Evolutionary conservation across 2,888 invertebrate genomes (phyloP).

Genomic region (Tenthredo livida): DNA sequence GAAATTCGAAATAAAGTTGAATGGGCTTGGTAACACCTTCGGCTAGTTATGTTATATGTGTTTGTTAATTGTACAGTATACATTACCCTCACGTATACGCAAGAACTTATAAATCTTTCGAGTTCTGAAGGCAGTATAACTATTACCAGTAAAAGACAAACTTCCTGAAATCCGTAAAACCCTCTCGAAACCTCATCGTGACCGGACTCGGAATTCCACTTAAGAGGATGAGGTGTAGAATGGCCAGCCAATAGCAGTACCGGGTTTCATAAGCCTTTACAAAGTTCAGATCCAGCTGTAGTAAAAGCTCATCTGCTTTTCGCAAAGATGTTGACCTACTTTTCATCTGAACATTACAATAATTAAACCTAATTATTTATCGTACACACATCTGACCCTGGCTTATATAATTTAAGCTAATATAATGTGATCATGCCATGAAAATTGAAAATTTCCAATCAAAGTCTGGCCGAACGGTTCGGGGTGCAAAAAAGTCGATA

Average conservation of each 20-base stretch:
- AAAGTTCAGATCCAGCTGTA: constrained; percentile 27
- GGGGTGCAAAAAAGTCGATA: background rate
- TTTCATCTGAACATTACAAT: background rate
- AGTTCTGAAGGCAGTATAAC: constrained; percentile 33
- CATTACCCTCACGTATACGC: constrained; percentile 32
- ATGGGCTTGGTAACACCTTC: background rate
- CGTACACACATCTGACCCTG: background rate
- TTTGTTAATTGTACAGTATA: constrained; percentile 41
- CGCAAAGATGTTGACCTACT: background rate
- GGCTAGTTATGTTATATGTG: background rate
- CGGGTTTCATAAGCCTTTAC: constrained; percentile 36
- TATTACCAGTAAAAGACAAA: constrained; percentile 48
- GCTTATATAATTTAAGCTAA: background rate
- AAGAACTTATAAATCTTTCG: constrained; percentile 21
- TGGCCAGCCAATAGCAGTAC: constrained; percentile 22
- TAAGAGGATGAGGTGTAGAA: constrained; percentile 46
- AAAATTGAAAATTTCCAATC: background rate
- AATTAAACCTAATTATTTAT: background rate
- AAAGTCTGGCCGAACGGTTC: background rate
- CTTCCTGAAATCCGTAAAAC: constrained; percentile 49
- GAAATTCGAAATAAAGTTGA: background rate
- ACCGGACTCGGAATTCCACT: constrained; percentile 50
- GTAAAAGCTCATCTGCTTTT: constrained; percentile 34
- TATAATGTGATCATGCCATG: background rate
- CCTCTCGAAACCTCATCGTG: constrained; percentile 49